A percentile compares a stretch with the other conserved stretches of the same genome.
These are phyloP conservation scores for Siderastrea siderea DNA, from an alignment of 92 coral and sea anemone genomes.

Conservation along the genomic window DNA sequence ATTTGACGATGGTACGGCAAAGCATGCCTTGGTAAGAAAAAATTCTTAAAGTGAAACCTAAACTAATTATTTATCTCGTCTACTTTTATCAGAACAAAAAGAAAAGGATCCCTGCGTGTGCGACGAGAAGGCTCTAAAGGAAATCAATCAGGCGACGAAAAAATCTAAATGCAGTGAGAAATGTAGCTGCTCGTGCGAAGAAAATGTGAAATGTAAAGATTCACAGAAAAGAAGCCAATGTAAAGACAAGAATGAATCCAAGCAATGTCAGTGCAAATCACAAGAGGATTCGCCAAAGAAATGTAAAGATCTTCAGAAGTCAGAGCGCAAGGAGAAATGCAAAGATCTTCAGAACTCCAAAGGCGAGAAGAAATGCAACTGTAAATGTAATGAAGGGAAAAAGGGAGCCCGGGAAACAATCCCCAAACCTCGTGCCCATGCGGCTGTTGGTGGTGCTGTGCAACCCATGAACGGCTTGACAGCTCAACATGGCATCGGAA, in stretches of 20 bases:
- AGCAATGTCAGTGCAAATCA: not conserved
- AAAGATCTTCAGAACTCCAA: not conserved
- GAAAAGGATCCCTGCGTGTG: constrained; percentile 55
- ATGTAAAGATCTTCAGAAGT: not conserved
- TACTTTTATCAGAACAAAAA: constrained; percentile 18
- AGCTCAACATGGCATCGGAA: constrained; percentile 43
- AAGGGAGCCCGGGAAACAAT: constrained; percentile 17
- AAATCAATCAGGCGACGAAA: constrained; percentile 27
- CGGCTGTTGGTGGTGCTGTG: constrained; percentile 35
- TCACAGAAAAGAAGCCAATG: constrained; percentile 18
- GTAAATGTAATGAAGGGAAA: constrained; percentile 44
- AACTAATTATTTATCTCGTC: too few species aligned
- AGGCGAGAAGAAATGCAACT: constrained; percentile 42
- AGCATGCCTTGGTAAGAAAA: not conserved
- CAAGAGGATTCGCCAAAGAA: not conserved
- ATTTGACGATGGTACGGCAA: too few species aligned
- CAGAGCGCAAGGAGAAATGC: constrained; percentile 39
- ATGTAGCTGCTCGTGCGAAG: constrained; percentile 34
- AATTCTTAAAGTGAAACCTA: not conserved
- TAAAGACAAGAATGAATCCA: constrained; percentile 13
- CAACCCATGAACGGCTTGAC: constrained; percentile 48
- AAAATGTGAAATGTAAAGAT: constrained; percentile 14
- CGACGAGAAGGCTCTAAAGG: constrained; percentile 39
- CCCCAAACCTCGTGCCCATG: constrained; percentile 32
- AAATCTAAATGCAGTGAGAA: constrained; percentile 24